A percentile compares a stretch with the other conserved stretches of the same genome.
phyloP scores from a whole-genome alignment of 2,797 vertebrate genomes.

The Aeoliscus strigatus region DNA sequence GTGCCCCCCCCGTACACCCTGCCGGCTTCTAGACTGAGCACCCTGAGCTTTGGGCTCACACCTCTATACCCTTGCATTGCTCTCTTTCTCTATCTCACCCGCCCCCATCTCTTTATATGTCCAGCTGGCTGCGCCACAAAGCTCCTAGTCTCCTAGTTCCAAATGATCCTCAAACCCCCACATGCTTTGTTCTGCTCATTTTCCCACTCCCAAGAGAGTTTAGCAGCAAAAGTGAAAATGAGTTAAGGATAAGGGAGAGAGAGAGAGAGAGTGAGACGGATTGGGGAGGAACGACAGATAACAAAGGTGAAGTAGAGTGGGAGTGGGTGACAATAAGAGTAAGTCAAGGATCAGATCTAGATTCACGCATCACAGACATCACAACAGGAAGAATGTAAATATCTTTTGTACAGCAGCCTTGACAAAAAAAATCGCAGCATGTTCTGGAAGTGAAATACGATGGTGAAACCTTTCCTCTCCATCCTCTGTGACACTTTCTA shows the following conservation, averaged over 20 bases:
- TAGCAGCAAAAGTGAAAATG: slow-evolving; percentile 64
- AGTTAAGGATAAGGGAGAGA: slow-evolving; percentile 44
- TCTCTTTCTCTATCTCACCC: slow-evolving; percentile 54
- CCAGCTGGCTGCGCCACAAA: slow-evolving; percentile 84
- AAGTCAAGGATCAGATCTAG: too few relatives aligned
- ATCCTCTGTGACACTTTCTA: slow-evolving; percentile 16
- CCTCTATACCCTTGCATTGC: slow-evolving; percentile 58
- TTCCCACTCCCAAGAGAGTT: slow-evolving; percentile 82
- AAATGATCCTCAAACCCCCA: slow-evolving; percentile 73
- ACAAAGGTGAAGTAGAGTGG: slow-evolving; percentile 29
- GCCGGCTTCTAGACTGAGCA: slow-evolving; percentile 47
- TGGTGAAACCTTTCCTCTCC: too few relatives aligned
- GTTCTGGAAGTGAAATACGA: too few relatives aligned
- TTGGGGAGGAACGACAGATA: slow-evolving; percentile 14
- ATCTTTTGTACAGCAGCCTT: too few relatives aligned
- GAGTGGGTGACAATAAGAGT: slow-evolving; percentile 26
- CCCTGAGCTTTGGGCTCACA: slow-evolving; percentile 63
- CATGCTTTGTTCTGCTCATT: slow-evolving; percentile 82
- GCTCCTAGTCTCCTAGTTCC: slow-evolving; percentile 68
- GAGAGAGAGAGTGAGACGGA: slow-evolving; percentile 7
- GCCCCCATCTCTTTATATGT: slow-evolving; percentile 78
- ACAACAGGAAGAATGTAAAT: too few relatives aligned
- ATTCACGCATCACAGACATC: too few relatives aligned
- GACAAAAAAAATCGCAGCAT: too few relatives aligned
- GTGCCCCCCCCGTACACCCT: slow-evolving; percentile 45